A percentile compares a stretch with the other conserved stretches of the same genome.
Evolutionary conservation across 2,888 invertebrate genomes (phyloP).

Genomic region (Biston stratarius): DNA sequence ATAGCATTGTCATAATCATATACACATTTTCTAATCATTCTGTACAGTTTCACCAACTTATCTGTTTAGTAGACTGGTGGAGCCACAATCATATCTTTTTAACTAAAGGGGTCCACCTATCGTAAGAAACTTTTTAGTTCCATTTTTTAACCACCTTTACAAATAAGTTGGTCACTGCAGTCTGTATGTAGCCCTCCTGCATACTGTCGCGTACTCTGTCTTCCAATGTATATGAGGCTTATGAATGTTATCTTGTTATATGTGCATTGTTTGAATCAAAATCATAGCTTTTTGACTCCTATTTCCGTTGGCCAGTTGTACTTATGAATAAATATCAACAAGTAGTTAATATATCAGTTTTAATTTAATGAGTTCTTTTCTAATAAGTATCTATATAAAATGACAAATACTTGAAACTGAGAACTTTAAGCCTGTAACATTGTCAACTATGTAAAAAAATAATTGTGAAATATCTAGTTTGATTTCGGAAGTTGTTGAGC

Average conservation of each 20-base stretch:
- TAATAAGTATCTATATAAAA: too few relatives aligned
- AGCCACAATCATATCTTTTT: background rate
- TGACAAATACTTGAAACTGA: too few relatives aligned
- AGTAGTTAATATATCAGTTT: too few relatives aligned
- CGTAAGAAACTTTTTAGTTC: background rate
- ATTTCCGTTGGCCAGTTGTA: constrained; percentile 73
- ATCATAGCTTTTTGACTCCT: constrained; percentile 69
- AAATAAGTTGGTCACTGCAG: constrained; percentile 4
- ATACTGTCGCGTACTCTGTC: constrained; percentile 43
- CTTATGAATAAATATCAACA: background rate
- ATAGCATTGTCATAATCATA: constrained; percentile 54
- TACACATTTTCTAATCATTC: constrained; percentile 46
- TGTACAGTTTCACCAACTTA: constrained; percentile 15
- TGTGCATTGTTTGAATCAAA: constrained; percentile 49
- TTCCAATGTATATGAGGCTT: constrained; percentile 26
- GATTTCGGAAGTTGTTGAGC: too few relatives aligned
- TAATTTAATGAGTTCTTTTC: too few relatives aligned
- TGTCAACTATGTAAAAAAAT: too few relatives aligned
- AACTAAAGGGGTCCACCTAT: background rate
- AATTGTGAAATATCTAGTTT: too few relatives aligned
- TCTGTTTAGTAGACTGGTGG: background rate
- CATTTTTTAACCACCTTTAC: background rate
- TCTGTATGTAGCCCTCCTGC: constrained; percentile 33
- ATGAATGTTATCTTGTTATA: constrained; percentile 42
- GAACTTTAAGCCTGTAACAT: too few relatives aligned